Evolutionary conservation across 2,113 vertebrate genomes (phyloP), one percentile per base, ranked within the genome.

Genomic region (Cephalophus harveyi): DNA sequence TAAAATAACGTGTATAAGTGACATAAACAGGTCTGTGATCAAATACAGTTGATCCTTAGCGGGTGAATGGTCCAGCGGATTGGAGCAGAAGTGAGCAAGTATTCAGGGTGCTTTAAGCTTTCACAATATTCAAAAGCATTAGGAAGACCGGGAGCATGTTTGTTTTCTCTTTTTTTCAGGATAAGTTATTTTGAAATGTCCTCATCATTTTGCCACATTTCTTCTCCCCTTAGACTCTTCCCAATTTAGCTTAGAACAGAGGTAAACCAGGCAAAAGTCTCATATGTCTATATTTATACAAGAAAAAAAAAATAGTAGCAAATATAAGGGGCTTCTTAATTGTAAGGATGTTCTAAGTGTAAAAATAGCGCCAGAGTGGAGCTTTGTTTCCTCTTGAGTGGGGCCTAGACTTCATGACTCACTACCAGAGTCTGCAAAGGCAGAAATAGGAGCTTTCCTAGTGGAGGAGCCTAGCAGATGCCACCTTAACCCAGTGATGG

Each of bases 101-200:
- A 16, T 21, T 71, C 28, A 82, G 74, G 23, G 19, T 64, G 62
- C 83, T 76, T 85, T 87, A 30, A 59, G 36, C 23, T 28, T 83
- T 74, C 54, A 40, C 46, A 16, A 0, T 36, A 27, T 60, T 55
- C 13, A 30, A 2, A 40, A 46, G 16, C 54, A 12, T 50, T 83
- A 67, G 59, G 23, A 43, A 64, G 62, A 76, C 89, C 17, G 9
- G 30, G 36, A 87, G 14, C 36, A 3, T 76, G 48, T 88, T 94
- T 92, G 46, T 88, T 17, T 33, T 52, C 28, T 74, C 33, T 40
- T 91, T 55, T 76, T 79, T 76, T 94, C 28, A 4, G 76, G 76
- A 55, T 95, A 43, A 87, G 87, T 91, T 81, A 91, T 83, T 91
- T 96, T 54, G 36, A 78, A 94, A 48, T 79, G 55, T 94, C 40